These are phyloP conservation scores for Pogoniulus pusillus DNA, from an alignment of 2,797 vertebrate genomes.

Conservation along the genomic window DNA sequence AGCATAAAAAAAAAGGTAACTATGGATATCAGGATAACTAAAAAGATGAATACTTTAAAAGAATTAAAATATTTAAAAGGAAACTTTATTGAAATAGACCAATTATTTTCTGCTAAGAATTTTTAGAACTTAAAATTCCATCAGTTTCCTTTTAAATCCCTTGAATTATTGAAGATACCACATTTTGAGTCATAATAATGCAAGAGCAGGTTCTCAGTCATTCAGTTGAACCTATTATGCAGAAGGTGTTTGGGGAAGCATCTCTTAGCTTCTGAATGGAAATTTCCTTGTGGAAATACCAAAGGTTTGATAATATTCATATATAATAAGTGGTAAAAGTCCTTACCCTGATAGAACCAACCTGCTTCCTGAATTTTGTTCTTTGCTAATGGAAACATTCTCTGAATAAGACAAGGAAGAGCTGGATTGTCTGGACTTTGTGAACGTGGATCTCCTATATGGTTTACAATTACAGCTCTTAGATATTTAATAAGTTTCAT, in stretches of 20 bases:
- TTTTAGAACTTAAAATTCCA: no score
- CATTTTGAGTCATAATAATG: not conserved
- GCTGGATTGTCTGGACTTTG: not conserved
- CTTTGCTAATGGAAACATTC: not conserved
- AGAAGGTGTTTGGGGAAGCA: not conserved
- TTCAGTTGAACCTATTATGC: not conserved
- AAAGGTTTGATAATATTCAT: not conserved
- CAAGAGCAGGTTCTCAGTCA: not conserved
- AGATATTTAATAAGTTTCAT: not conserved
- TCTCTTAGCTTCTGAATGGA: not conserved
- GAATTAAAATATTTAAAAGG: no score
- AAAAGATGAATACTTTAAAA: not conserved
- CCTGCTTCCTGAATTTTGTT: not conserved
- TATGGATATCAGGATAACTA: conserved; percentile 41
- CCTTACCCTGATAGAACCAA: not conserved
- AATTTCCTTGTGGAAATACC: not conserved
- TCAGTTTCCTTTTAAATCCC: not conserved
- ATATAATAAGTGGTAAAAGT: not conserved
- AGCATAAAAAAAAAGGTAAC: conserved; percentile 67
- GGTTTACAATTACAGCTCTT: not conserved
- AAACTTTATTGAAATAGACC: no score
- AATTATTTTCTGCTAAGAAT: no score
- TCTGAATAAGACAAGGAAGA: not conserved
- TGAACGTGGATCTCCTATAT: not conserved
- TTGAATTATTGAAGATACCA: not conserved